Conservation (phyloP, 2,113 vertebrate species). For the Barnardius zonarius region DNA sequence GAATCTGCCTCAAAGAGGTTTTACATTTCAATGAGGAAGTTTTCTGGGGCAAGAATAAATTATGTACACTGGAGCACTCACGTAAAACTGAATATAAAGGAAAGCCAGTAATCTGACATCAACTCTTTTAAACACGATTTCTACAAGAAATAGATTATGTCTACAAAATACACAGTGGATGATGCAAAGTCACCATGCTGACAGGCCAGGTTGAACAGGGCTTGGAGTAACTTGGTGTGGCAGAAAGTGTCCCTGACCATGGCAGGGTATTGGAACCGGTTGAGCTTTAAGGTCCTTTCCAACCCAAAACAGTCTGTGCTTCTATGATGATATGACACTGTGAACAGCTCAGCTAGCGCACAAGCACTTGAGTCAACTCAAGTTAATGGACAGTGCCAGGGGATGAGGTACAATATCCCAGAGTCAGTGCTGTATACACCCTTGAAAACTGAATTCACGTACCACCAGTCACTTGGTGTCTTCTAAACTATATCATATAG, state of each 20-base stretch:
- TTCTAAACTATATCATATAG: neutral
- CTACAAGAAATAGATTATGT: neutral
- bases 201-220: neutral
- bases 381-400: neutral
- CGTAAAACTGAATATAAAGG: neutral
- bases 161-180: too few species aligned
- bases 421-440: neutral
- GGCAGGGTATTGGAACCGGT: neutral
- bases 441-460: rapidly evolving
- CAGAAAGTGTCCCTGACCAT: neutral
- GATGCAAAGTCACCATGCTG: neutral
- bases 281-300: neutral
- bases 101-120: neutral
- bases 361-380: neutral
- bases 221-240: neutral
- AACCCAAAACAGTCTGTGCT: neutral
- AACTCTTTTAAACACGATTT: neutral
- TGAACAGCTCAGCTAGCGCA: neutral
- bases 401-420: neutral
- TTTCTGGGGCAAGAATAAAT: neutral
- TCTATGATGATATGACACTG: neutral
- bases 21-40: neutral
- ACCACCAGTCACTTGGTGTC: neutral
- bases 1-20: neutral
- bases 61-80: neutral